Percentiles rank a stretch among this genome's conserved stretches.
Evolutionary conservation across 2,797 vertebrate genomes (phyloP).

Genomic region (Delichon dasypus): DNA sequence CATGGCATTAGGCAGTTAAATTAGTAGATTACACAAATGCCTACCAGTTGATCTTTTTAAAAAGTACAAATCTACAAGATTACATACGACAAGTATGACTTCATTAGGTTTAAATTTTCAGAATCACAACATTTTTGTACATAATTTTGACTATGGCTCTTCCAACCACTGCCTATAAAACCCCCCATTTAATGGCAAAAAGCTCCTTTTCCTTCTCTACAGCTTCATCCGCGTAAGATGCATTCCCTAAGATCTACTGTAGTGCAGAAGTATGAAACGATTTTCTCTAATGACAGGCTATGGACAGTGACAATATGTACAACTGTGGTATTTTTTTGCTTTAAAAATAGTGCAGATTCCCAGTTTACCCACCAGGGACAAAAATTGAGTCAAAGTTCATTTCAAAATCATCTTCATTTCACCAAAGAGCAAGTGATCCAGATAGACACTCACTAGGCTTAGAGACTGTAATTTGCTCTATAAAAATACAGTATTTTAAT

Average conservation of each 20-base stretch:
- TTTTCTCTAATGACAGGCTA: slow-evolving; percentile 53
- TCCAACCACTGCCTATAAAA: slow-evolving; percentile 30
- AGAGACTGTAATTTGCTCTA: slow-evolving; percentile 67
- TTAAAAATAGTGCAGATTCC: slow-evolving; percentile 67
- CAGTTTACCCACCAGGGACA: slow-evolving; percentile 59
- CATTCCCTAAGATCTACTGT: slow-evolving; percentile 60
- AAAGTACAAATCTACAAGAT: slow-evolving; percentile 66
- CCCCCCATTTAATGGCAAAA: slow-evolving; percentile 45
- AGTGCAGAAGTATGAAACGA: slow-evolving; percentile 59
- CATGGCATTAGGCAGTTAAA: slow-evolving; percentile 66
- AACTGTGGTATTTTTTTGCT: slow-evolving; percentile 63
- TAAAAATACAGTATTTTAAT: slow-evolving; percentile 79
- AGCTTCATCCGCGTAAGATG: slow-evolving; percentile 53
- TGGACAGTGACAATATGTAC: slow-evolving; percentile 15
- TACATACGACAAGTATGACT: slow-evolving; percentile 59
- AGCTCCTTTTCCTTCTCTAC: slow-evolving; percentile 50
- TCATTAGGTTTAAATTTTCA: slow-evolving; percentile 58
- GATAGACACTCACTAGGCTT: slow-evolving; percentile 46
- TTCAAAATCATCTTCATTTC: slow-evolving; percentile 58
- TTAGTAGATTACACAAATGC: slow-evolving; percentile 69
- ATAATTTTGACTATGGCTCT: slow-evolving; percentile 63
- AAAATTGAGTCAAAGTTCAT: slow-evolving; percentile 53
- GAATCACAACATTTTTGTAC: slow-evolving; percentile 63
- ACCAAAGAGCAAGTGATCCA: slow-evolving; percentile 61
- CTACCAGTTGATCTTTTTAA: slow-evolving; percentile 48